phyloP scores from a whole-genome alignment of 2,113 vertebrate genomes.

The Melanostigma gelatinosum region DNA sequence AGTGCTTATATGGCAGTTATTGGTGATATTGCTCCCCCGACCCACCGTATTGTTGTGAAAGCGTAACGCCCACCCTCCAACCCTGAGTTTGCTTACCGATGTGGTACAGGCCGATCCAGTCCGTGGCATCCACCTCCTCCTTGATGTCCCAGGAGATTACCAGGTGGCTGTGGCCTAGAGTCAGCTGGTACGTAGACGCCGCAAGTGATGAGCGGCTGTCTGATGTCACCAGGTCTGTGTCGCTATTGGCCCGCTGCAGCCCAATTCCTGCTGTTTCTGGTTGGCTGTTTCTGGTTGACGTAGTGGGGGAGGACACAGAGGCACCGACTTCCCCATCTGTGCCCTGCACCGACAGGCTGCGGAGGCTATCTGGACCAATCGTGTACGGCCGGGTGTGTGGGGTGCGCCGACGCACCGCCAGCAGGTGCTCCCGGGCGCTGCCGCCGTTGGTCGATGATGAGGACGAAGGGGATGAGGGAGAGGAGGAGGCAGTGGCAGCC shows the following conservation, averaged over 20 bases:
- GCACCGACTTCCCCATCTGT: slow-evolving; percentile 4
- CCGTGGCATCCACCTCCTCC: slow-evolving; percentile 97
- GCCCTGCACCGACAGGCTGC: slow-evolving; percentile 85
- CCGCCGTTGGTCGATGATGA: slow-evolving; percentile 77
- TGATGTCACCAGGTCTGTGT: slow-evolving; percentile 95
- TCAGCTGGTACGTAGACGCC: slow-evolving; percentile 93
- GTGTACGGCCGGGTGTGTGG: slow-evolving; percentile 91
- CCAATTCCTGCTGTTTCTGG: slow-evolving; percentile 74
- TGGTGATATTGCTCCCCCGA: neutral
- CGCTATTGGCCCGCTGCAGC: slow-evolving; percentile 94
- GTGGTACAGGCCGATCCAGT: slow-evolving; percentile 98
- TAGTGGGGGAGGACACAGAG: slow-evolving; percentile 47
- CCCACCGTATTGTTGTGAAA: neutral
- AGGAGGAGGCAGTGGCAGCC: slow-evolving; percentile 72
- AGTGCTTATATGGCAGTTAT: neutral
- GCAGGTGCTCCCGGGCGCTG: slow-evolving; percentile 92
- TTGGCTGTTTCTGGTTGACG: slow-evolving; percentile 46
- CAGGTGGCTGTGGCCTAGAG: slow-evolving; percentile 91
- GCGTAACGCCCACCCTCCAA: neutral
- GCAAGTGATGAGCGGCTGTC: slow-evolving; percentile 97
- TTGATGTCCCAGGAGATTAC: slow-evolving; percentile 99
- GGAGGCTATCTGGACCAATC: slow-evolving; percentile 91
- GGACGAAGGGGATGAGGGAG: slow-evolving; percentile 45
- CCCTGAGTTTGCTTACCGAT: slow-evolving; percentile 88
- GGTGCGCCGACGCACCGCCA: slow-evolving; percentile 89